Conservation (phyloP, 2,113 vertebrate species). For the Antechinus stuartii region DNA sequence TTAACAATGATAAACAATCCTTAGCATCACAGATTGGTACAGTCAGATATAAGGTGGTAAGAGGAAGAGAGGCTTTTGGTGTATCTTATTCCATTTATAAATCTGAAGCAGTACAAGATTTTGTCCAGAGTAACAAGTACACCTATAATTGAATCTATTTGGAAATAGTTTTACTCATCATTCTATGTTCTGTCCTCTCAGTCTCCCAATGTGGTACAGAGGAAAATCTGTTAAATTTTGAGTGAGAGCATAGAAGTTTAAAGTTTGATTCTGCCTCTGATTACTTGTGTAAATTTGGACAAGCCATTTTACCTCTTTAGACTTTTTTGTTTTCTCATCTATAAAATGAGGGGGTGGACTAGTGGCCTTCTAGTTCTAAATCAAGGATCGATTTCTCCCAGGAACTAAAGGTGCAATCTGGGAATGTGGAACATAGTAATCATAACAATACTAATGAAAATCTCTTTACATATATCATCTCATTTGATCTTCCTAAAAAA, state of each 20-base stretch:
- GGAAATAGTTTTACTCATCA: neutral
- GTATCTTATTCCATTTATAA: neutral
- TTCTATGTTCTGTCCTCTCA: neutral
- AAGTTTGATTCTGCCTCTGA: neutral
- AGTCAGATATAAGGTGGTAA: neutral
- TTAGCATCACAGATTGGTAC: neutral
- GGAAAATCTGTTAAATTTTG: neutral
- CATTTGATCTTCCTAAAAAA: neutral
- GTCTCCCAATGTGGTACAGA: neutral
- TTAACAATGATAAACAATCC: neutral
- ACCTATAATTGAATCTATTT: neutral
- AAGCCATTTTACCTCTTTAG: neutral
- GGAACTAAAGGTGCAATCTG: neutral
- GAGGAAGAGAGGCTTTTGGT: too few relatives aligned
- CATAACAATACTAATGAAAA: neutral
- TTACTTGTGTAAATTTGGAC: neutral
- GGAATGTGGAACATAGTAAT: neutral
- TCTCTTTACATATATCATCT: neutral
- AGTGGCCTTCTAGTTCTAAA: neutral
- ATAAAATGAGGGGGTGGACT: neutral
- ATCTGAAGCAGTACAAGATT: neutral
- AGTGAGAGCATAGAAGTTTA: neutral
- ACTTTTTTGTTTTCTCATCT: neutral
- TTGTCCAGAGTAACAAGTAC: accelerated
- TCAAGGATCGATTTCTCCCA: neutral